A percentile compares a stretch with the other conserved stretches of the same genome.
Conservation (phyloP, 2,797 vertebrate species). For the Limosa lapponica region DNA sequence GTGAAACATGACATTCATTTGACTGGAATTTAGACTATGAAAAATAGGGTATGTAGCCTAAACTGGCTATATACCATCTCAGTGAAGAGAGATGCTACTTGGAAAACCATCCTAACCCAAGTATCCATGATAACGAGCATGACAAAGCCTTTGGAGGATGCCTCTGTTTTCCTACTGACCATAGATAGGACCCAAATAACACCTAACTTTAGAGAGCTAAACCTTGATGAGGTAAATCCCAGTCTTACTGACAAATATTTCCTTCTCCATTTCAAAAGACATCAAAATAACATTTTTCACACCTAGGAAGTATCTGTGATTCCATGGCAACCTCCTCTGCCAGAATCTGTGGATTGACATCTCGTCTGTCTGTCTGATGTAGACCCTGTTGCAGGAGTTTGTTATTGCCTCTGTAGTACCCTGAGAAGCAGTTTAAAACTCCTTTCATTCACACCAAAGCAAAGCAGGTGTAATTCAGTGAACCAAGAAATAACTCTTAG, state of each 20-base stretch:
- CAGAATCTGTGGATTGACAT: not conserved
- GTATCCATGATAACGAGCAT: accelerated
- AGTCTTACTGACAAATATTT: slow-evolving; percentile 6
- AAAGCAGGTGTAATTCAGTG: not conserved
- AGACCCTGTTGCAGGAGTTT: not conserved
- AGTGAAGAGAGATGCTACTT: not conserved
- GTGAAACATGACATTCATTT: not conserved
- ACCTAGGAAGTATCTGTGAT: not conserved
- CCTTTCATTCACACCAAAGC: not conserved
- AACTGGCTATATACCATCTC: not conserved
- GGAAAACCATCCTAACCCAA: not conserved
- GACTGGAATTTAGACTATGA: not conserved
- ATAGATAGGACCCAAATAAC: not conserved
- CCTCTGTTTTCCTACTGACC: not conserved
- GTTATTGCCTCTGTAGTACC: not conserved
- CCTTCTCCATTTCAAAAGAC: not conserved
- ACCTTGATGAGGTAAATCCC: not conserved
- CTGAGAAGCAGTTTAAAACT: not conserved
- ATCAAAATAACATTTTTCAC: slow-evolving; percentile 36
- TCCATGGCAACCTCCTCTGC: slow-evolving; percentile 22
- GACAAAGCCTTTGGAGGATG: not conserved
- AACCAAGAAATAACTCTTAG: not conserved
- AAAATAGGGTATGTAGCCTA: not conserved
- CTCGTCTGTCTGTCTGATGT: not conserved
- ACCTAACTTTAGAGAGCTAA: not conserved